A percentile compares a stretch with the other conserved stretches of the same genome.
Conservation (phyloP, 2,113 vertebrate species). For the Cacatua alba region DNA sequence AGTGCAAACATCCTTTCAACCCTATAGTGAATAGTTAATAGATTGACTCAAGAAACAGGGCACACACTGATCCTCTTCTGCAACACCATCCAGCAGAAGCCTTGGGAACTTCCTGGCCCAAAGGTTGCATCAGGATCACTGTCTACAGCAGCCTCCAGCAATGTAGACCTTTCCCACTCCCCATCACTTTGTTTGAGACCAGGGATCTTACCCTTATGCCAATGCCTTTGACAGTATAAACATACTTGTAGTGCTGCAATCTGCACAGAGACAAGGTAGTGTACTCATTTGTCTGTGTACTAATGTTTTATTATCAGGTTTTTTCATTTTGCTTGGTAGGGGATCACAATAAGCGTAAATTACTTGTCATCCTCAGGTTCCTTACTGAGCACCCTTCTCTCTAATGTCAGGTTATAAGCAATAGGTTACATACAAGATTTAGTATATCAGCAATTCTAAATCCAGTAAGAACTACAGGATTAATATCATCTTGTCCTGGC, state of each 20-base stretch:
- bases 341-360: neutral
- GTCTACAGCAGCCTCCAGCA: neutral
- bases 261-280: neutral
- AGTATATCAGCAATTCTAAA: neutral
- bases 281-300: neutral
- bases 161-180: neutral
- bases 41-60: neutral
- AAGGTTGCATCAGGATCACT: neutral
- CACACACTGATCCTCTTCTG: neutral
- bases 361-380: neutral
- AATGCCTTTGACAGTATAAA: neutral
- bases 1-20: neutral
- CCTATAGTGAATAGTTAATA: neutral
- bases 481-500: neutral
- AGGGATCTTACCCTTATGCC: neutral
- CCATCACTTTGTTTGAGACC: neutral
- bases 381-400: neutral
- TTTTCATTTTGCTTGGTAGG: neutral
- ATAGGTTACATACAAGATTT: neutral
- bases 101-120: neutral
- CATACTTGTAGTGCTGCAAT: neutral
- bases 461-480: neutral
- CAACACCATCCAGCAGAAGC: neutral
- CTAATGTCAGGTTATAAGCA: neutral
- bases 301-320: neutral